A percentile compares a stretch with the other conserved stretches of the same genome.
phyloP scores from a whole-genome alignment of 2,113 vertebrate genomes.

The Pelvicachromis taeniatus region DNA sequence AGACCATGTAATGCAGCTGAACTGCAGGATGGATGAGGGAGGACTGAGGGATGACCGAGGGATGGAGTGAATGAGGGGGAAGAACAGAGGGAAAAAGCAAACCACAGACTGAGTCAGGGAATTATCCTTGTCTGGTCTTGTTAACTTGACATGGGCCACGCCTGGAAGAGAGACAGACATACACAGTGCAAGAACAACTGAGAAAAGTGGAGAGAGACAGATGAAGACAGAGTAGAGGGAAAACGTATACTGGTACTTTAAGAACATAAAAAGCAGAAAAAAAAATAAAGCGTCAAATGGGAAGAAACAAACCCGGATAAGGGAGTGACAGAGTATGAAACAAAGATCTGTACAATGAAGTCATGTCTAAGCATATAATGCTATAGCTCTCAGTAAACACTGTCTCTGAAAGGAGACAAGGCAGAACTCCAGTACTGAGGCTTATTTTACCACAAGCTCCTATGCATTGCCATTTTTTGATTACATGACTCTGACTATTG shows the following conservation, averaged over 20 bases:
- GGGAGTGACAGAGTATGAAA: neutral
- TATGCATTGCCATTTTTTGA: slow-evolving; percentile 30
- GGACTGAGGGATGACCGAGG: slow-evolving; percentile 37
- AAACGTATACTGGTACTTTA: neutral
- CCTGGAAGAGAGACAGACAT: slow-evolving; percentile 20
- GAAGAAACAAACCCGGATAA: neutral
- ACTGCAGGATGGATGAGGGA: slow-evolving; percentile 26
- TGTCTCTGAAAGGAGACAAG: slow-evolving; percentile 9
- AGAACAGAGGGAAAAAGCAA: slow-evolving; percentile 41
- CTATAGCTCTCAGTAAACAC: slow-evolving; percentile 20
- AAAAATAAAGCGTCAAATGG: neutral
- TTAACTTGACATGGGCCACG: slow-evolving; percentile 60
- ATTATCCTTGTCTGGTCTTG: slow-evolving; percentile 60
- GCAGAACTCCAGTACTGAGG: neutral
- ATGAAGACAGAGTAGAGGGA: neutral
- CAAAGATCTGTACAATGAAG: neutral
- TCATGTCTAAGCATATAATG: neutral
- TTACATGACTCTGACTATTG: slow-evolving; percentile 14
- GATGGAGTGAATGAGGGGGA: slow-evolving; percentile 16
- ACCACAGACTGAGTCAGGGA: slow-evolving; percentile 63
- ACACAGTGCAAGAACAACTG: neutral
- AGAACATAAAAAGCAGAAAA: neutral
- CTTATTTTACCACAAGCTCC: slow-evolving; percentile 35
- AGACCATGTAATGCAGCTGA: slow-evolving; percentile 29
- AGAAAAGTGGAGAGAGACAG: neutral